Conservation (phyloP, 2,888 invertebrate species). For the Pachydiplax longipennis region DNA sequence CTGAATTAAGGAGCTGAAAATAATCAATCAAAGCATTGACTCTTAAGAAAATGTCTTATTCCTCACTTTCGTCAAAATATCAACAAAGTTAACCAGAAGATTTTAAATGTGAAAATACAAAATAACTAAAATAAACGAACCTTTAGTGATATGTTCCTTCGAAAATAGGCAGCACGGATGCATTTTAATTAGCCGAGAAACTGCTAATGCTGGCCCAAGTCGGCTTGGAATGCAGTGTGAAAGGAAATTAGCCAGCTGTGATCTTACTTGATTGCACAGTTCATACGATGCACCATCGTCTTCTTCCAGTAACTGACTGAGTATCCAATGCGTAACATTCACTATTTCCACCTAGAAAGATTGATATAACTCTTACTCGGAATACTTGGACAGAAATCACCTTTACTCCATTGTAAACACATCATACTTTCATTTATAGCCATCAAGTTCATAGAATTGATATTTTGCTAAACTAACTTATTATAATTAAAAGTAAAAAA, state of each 20-base stretch:
- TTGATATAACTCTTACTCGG: not conserved
- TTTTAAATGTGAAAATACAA: not conserved
- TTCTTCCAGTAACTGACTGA: not conserved
- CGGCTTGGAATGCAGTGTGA: slow-evolving; percentile 6
- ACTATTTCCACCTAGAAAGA: slow-evolving; percentile 11
- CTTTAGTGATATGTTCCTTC: not conserved
- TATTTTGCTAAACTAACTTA: no score
- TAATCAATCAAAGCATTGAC: no score
- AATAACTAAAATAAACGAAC: not conserved
- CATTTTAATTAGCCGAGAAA: slow-evolving; percentile 12
- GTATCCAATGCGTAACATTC: slow-evolving; percentile 10
- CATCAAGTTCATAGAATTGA: no score
- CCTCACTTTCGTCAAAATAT: not conserved
- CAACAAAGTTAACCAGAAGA: not conserved
- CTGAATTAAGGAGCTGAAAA: no score
- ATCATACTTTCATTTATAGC: no score
- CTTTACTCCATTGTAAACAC: no score
- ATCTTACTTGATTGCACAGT: not conserved
- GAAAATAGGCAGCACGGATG: slow-evolving; percentile 9
- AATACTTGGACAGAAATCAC: no score
- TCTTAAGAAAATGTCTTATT: not conserved
- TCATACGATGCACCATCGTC: slow-evolving; percentile 11
- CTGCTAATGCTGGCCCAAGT: slow-evolving; percentile 29
- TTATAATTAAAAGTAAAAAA: no score
- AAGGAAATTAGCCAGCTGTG: slow-evolving; percentile 10